Evolutionary conservation across 2,113 vertebrate genomes (phyloP), one percentile per base, ranked within the genome.

Genomic region (Galeopterus variegatus): DNA sequence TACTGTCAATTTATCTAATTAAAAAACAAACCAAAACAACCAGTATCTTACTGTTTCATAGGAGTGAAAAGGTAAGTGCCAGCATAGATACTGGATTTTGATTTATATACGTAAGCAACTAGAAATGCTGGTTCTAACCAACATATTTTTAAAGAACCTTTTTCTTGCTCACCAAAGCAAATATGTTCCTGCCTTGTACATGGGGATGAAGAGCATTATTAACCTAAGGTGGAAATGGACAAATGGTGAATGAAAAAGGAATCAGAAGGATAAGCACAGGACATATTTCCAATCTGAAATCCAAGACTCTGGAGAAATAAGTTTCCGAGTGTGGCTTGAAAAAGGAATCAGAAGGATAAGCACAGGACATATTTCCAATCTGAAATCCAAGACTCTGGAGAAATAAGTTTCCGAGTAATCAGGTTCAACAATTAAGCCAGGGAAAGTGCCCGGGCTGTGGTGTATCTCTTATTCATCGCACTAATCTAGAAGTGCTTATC

Each of bases 321-420:
- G 58, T 81, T 79, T 69, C 72, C 28, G 62, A 28, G 31, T 26
- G 81, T 52, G 17, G 83, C 72, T 88, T 92, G 26, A 33, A 60
- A 84, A 81, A 45, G 81, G 60, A 91, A 84, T 41, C 12, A 54
- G 65, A 83, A 79, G 69, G 52, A 56, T 82, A 64, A 90, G 45
- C 5, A 11, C 7, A 54, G 84, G 81, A 60, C 19, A 1, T 5
- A 45, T 67, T 90, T 93, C 93, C 90, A 81, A 81, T 10, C 1
- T 64, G 94, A 94, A 94, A 84, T n/a, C 41, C 54, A 90, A 86
- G 84, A 86, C 82, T 90, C 79, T 69, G 64, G 28, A 87, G 84
- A 87, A 76, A 62, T 54, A 13, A 79, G 58, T 81, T 79, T 69
- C 72, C 28, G 62, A 28, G 31, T 50, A 13, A 96, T 45, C 77